Conservation (phyloP, 2,113 vertebrate genomes). For the Trachemys scripta region DNA sequence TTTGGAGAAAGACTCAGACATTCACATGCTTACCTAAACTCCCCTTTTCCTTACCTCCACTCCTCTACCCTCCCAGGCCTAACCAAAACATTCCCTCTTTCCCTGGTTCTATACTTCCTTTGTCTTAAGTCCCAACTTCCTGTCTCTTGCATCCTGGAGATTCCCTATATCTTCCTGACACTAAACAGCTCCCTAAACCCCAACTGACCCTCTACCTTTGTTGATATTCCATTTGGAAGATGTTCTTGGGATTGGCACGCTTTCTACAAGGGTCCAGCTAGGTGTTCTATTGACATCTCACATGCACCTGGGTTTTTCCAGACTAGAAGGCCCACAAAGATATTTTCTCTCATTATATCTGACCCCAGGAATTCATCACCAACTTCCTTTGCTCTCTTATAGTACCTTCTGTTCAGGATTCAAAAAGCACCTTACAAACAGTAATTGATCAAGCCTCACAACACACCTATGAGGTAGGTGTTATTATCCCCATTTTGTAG, state of each 20-base stretch:
- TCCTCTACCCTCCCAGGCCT: neutral
- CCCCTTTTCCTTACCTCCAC: neutral
- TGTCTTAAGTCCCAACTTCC: neutral
- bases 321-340: neutral
- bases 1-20: neutral
- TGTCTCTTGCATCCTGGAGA: neutral
- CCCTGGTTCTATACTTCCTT: neutral
- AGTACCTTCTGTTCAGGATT: neutral
- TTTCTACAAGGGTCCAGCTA: neutral
- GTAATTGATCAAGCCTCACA: neutral
- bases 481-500: neutral
- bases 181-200: neutral
- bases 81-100: neutral
- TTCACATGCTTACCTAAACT: neutral
- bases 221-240: neutral
- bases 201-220: neutral
- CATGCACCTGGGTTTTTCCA: neutral
- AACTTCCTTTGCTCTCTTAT: neutral
- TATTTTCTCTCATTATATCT: neutral
- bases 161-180: neutral
- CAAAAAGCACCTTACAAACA: neutral
- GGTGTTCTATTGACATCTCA: neutral
- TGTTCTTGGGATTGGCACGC: neutral
- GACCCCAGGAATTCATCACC: neutral
- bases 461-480: neutral